phyloP scores from a whole-genome alignment of 2,113 vertebrate genomes.

The Collichthys lucidus region DNA sequence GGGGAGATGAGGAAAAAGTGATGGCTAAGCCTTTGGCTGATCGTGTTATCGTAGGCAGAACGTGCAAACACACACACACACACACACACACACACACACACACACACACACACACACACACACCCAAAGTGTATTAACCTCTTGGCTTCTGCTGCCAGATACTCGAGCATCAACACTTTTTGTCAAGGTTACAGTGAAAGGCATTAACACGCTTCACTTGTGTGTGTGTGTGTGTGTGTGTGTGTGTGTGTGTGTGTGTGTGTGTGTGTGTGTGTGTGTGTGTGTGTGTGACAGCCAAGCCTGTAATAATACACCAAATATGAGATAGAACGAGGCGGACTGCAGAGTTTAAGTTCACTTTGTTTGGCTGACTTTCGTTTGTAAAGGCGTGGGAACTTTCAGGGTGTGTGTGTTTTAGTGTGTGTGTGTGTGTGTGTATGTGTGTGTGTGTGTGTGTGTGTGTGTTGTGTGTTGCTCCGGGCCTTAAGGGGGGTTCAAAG shows the following conservation, averaged over 20 bases:
- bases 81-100: slow-evolving; percentile 23
- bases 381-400: slow-evolving; percentile 22
- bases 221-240: slow-evolving; percentile 18
- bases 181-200: slow-evolving; percentile 70
- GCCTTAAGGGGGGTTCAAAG: slow-evolving; percentile 24
- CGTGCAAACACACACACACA: background rate
- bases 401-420: background rate
- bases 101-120: slow-evolving; percentile 21
- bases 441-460: no score
- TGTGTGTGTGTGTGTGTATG: background rate
- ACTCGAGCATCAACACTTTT: slow-evolving; percentile 69
- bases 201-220: slow-evolving; percentile 12
- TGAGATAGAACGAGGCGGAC: background rate
- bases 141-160: slow-evolving; percentile 60
- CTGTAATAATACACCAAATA: slow-evolving; percentile 1
- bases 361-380: slow-evolving; percentile 2
- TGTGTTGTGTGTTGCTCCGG: background rate
- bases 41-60: slow-evolving; percentile 68
- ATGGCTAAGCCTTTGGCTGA: slow-evolving; percentile 74
- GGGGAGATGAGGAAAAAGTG: slow-evolving; percentile 50
- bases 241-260: background rate
- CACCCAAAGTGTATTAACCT: slow-evolving; percentile 70
- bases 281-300: slow-evolving; percentile 33
- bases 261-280: background rate
- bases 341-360: background rate